Evolutionary conservation across 2,888 invertebrate species (phyloP).

Genomic region (Hypena proboscidalis): DNA sequence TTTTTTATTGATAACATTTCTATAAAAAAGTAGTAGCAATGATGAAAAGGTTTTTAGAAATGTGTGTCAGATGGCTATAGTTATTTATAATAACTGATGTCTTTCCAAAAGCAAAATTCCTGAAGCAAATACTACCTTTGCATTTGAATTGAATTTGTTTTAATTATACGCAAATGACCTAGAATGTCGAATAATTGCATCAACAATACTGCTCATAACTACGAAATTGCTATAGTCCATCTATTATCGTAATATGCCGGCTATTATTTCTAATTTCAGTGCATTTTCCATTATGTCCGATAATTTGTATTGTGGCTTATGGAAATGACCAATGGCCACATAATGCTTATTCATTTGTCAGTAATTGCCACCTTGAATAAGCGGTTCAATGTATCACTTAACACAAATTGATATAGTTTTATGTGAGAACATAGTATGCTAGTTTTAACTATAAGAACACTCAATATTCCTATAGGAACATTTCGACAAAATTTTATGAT

Average conservation of each 20-base stretch:
- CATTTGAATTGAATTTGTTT: not conserved
- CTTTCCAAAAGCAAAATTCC: too few species aligned
- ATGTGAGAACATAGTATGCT: too few species aligned
- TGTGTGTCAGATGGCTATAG: too few species aligned
- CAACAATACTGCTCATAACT: conserved; percentile 5
- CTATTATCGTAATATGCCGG: conserved; percentile 34
- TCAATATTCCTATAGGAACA: too few species aligned
- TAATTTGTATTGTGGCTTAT: conserved; percentile 25
- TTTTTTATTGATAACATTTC: too few species aligned
- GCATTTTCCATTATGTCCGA: conserved; percentile 40
- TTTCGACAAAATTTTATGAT: too few species aligned
- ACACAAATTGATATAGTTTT: too few species aligned
- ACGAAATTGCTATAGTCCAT: conserved; percentile 35
- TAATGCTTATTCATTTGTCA: conserved; percentile 20
- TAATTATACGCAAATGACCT: conserved; percentile 11
- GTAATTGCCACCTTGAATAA: conserved; percentile 21
- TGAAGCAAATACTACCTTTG: too few species aligned
- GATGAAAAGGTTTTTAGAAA: too few species aligned
- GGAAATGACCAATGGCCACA: conserved; percentile 28
- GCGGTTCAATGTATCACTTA: not conserved
- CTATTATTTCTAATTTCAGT: conserved; percentile 34
- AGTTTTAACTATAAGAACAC: too few species aligned
- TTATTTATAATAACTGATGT: too few species aligned
- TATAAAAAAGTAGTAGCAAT: too few species aligned
- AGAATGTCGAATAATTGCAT: conserved; percentile 21